Conservation (phyloP, 2,888 invertebrate species). For the Phlogophora meticulosa region DNA sequence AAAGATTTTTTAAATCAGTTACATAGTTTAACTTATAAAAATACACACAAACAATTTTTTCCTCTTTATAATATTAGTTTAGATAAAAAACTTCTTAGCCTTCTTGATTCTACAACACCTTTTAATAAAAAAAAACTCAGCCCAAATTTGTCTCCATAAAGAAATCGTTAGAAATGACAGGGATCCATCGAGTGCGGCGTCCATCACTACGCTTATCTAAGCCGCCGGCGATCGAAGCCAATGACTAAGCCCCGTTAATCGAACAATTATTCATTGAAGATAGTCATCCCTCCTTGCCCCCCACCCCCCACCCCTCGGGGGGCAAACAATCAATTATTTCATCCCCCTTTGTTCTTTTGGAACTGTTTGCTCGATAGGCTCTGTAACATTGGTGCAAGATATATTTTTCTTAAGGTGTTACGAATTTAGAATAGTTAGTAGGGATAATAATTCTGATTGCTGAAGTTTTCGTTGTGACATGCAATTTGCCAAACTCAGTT, state of each 20-base stretch:
- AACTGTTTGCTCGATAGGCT: slow-evolving; percentile 38
- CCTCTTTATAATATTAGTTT: too few species aligned
- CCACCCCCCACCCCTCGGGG: slow-evolving; percentile 59
- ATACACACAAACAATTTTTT: too few species aligned
- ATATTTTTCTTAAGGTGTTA: slow-evolving; percentile 27
- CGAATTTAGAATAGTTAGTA: neutral
- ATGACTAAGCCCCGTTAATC: slow-evolving; percentile 88
- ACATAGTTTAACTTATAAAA: too few species aligned
- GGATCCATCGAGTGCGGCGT: slow-evolving; percentile 41
- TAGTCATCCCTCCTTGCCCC: slow-evolving; percentile 67
- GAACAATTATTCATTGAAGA: slow-evolving; percentile 89
- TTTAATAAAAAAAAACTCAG: neutral
- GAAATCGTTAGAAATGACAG: slow-evolving; percentile 30
- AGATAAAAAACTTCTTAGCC: neutral
- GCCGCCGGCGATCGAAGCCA: slow-evolving; percentile 80
- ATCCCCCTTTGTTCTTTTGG: slow-evolving; percentile 64
- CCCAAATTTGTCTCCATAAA: slow-evolving; percentile 1
- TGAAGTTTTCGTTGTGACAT: too few species aligned
- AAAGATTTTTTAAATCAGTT: too few species aligned
- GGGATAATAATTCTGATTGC: too few species aligned
- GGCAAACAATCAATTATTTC: slow-evolving; percentile 69
- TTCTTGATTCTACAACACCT: too few species aligned
- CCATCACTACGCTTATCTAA: slow-evolving; percentile 76
- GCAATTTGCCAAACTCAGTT: too few species aligned
- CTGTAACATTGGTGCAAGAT: slow-evolving; percentile 25